Evolutionary conservation across 2,113 vertebrate genomes (phyloP).

Genomic region (Numida meleagris): DNA sequence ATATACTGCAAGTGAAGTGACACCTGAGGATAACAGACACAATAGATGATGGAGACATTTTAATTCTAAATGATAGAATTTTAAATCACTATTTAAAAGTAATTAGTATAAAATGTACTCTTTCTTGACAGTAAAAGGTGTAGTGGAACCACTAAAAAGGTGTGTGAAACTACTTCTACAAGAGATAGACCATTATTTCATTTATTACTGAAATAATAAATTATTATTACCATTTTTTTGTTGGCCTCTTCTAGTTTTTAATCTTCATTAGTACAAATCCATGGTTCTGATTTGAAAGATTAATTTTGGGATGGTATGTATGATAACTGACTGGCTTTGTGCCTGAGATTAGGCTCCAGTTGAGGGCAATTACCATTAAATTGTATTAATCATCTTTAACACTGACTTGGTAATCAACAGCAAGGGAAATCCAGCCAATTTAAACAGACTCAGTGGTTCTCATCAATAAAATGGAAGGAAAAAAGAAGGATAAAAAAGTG

Average conservation of each 20-base stretch:
- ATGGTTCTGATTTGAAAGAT: background rate
- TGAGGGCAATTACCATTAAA: background rate
- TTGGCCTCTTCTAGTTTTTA: background rate
- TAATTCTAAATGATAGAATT: background rate
- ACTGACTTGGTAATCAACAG: background rate
- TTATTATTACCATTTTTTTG: background rate
- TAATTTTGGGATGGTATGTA: background rate
- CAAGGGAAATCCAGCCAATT: background rate
- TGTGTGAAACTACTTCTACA: background rate
- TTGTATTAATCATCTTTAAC: background rate
- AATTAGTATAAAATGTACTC: background rate
- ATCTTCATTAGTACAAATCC: background rate
- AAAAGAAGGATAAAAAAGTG: background rate
- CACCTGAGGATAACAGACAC: background rate
- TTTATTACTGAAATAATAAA: background rate
- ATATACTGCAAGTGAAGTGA: background rate
- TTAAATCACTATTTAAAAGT: background rate
- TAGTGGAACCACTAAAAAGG: background rate
- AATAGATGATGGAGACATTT: background rate
- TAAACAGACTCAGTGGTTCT: background rate
- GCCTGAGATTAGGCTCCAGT: background rate
- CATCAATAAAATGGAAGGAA: background rate
- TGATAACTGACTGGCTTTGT: background rate
- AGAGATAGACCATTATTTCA: background rate
- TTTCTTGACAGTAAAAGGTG: background rate